Percentiles rank a stretch among this genome's conserved stretches.
Conservation (phyloP, 2,113 vertebrate genomes). For the Azemiops feae region DNA sequence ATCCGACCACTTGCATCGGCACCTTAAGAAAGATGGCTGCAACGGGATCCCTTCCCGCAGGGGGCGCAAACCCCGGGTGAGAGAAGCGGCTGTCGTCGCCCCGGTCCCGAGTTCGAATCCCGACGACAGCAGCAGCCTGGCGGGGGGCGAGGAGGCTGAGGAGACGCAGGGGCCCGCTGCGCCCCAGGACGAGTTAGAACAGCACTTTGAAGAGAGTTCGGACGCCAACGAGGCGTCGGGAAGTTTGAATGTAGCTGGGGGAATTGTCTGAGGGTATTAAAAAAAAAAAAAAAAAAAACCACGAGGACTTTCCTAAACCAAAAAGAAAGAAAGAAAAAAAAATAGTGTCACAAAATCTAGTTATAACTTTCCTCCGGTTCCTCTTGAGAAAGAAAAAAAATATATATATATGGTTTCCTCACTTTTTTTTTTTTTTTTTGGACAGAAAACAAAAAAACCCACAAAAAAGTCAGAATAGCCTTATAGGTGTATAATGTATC, state of each 20-base stretch:
- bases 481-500: conserved; percentile 1
- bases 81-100: conserved; percentile 63
- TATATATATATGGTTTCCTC: conserved; percentile 45
- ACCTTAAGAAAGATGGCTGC: conserved; percentile 98
- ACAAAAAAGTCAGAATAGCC: not conserved
- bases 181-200: conserved; percentile 45
- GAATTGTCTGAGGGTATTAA: conserved; percentile 56
- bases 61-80: conserved; percentile 86
- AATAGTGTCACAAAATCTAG: conserved; percentile 66
- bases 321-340: conserved; percentile 53
- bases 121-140: conserved; percentile 43
- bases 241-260: conserved; percentile 70
- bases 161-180: conserved; percentile 39
- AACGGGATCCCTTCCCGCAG: conserved; percentile 91
- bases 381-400: conserved; percentile 35
- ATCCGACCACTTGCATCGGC: conserved; percentile 97
- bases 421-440: conserved; percentile 37
- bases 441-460: not conserved
- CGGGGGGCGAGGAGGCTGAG: conserved; percentile 8
- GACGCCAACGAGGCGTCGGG: conserved; percentile 51
- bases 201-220: conserved; percentile 73
- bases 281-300: conserved; percentile 11
- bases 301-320: conserved; percentile 72
- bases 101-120: conserved; percentile 32
- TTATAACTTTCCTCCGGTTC: conserved; percentile 68